phyloP scores from a whole-genome alignment of 2,113 vertebrate species.

The Uria aalge region DNA sequence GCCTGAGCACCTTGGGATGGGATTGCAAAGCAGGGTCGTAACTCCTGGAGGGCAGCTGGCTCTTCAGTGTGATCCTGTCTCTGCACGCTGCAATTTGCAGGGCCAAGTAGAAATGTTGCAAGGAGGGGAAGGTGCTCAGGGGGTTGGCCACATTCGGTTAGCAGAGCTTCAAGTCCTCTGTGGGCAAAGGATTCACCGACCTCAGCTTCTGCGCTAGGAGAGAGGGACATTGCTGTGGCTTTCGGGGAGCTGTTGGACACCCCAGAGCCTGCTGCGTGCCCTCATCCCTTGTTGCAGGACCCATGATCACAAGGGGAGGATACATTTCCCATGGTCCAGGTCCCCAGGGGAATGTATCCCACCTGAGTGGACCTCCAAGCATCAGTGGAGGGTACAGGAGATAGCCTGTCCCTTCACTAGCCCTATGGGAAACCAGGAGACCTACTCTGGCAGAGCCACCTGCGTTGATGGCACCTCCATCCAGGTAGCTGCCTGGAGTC shows the following conservation, averaged over 20 bases:
- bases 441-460: neutral
- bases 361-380: neutral
- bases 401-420: neutral
- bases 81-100: neutral
- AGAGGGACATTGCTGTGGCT: neutral
- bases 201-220: rapidly evolving
- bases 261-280: neutral
- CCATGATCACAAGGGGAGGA: neutral
- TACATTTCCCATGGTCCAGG: neutral
- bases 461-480: rapidly evolving
- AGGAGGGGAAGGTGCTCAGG: neutral
- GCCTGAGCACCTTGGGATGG: neutral
- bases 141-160: rapidly evolving
- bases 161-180: neutral
- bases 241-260: neutral
- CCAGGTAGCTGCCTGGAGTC: neutral
- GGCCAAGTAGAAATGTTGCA: neutral
- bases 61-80: neutral
- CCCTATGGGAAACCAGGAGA: neutral
- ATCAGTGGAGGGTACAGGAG: neutral
- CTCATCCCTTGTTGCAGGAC: neutral
- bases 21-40: neutral
- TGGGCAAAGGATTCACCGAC: neutral
- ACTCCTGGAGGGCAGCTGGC: neutral
- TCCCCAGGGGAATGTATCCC: rapidly evolving